Evolutionary conservation across 2,797 vertebrate species (phyloP), one percentile per base, ranked within the genome.

Genomic region (Siniperca scherzeri): DNA sequence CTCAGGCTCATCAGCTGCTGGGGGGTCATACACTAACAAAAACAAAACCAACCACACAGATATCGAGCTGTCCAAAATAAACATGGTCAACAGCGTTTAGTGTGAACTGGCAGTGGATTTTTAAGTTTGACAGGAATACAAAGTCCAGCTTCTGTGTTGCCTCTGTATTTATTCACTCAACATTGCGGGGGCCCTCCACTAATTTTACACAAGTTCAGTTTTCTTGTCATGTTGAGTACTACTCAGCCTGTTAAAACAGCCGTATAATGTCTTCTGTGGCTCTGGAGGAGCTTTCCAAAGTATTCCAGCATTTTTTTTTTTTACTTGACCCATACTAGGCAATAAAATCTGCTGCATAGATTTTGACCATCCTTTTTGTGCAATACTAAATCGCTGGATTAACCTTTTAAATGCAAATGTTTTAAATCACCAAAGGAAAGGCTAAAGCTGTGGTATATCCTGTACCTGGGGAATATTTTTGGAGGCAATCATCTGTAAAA

Each of bases 381-480:
- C 55, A 69, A 30, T 25, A 56, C 3, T 50, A 36, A 62, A 22
- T 53, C 0, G 1, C 14, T 48, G n/a, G 8, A 33, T 6, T 27
- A 50, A 77, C 25, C 16, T 0, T 14, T 57, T 3, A 0, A 25
- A 40, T 25, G 11, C 8, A 75, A 33, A 67, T 57, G 10, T 55
- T 44, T 19, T 25, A 46, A 46, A 65, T 52, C 1, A 16, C 10
- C 22, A 50, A 25, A 65, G 13, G 6, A 61, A 5, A 66, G 36
- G 8, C n/a, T n/a, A 12, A 66, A 75, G 33, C 53, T 55, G 25
- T 67, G 53, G 33, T 10, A 2, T 52, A 16, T 67, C 89, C 89
- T 94, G 22, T 94, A 99, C 98, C 97, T 99, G 98, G 44, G 98
- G 86, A 89, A 99, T 97, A 85, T 96, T 98, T 92, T 97, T 97